phyloP scores from a whole-genome alignment of 2,888 invertebrate genomes.

The Aleiodes leptofemur region DNA sequence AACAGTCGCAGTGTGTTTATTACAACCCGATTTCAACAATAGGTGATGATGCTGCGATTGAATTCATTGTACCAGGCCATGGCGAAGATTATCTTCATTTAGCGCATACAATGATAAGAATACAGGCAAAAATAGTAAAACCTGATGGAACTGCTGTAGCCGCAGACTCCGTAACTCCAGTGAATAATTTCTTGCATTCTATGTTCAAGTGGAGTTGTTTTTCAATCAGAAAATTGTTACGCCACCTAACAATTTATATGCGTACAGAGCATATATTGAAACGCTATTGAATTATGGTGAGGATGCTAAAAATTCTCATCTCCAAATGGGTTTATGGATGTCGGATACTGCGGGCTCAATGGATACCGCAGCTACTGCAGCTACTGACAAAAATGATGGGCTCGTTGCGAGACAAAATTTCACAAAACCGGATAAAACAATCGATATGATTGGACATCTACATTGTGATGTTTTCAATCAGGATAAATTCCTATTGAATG shows the following conservation, averaged over 20 bases:
- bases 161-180: too few species aligned
- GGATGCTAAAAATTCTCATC: neutral
- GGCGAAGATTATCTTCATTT: neutral
- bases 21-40: neutral
- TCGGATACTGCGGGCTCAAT: too few species aligned
- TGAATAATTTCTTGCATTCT: too few species aligned
- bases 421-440: too few species aligned
- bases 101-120: neutral
- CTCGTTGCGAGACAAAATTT: too few species aligned
- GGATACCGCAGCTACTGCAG: too few species aligned
- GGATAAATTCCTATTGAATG: too few species aligned
- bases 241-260: neutral
- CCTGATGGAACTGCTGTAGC: too few species aligned
- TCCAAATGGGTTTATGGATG: neutral
- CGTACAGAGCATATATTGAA: neutral
- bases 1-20: slow-evolving; percentile 1
- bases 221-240: slow-evolving; percentile 15
- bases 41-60: neutral
- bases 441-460: too few species aligned
- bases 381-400: too few species aligned
- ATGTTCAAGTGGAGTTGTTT: neutral
- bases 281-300: neutral
- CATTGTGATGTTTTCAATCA: too few species aligned
- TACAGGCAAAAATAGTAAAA: neutral
- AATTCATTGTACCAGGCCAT: slow-evolving; percentile 2